Evolutionary conservation across 2,797 vertebrate species (phyloP), one percentile per base, ranked within the genome.

Genomic region (Chiloscyllium punctatum): DNA sequence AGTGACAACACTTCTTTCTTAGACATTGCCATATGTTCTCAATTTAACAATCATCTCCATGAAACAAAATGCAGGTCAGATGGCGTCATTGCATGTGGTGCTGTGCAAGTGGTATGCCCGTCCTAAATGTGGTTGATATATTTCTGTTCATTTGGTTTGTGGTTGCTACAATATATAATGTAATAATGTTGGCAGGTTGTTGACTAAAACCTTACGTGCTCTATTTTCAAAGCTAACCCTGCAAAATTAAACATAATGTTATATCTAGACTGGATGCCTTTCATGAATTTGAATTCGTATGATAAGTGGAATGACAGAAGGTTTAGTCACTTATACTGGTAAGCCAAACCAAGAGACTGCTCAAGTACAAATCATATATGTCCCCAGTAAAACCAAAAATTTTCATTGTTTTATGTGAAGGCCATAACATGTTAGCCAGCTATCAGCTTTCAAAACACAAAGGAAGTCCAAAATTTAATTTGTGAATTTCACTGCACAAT

Each of bases 71-170:
- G 51, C 69, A 74, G 71, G 94, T 66, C 48, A 57, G 94, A 48
- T 72, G 71, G 68, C 68, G 68, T 72, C 94, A 72, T 71, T 71
- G 71, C 42, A 74, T 94, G 94, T 94, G 94, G 92, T 94, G 11
- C 92, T 30, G 13, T 48, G 23, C 23, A 72, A 94, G 27, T 51
- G 42, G 71, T 74, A 30, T 51, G 27, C 72, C 53, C 30, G 18
- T 95, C 33, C 90, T 95, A 48, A 77, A 95, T 95, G 94, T 77
- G 94, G 94, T 95, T 72, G 48, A n/a, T 53, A 95, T 3, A 95
- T 53, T 57, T 15, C 72, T 94, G 71, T 53, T 74, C 71, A 95
- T 53, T 77, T 95, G 71, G 94, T 95, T 95, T 95, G 94, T 77
- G 94, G 94, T 95, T 77, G 69, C 71, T 53, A 30, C 51, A 77